Evolutionary conservation across 1,140 invertebrate genomes (phyloP).

Genomic region (Parapsyche elsis): DNA sequence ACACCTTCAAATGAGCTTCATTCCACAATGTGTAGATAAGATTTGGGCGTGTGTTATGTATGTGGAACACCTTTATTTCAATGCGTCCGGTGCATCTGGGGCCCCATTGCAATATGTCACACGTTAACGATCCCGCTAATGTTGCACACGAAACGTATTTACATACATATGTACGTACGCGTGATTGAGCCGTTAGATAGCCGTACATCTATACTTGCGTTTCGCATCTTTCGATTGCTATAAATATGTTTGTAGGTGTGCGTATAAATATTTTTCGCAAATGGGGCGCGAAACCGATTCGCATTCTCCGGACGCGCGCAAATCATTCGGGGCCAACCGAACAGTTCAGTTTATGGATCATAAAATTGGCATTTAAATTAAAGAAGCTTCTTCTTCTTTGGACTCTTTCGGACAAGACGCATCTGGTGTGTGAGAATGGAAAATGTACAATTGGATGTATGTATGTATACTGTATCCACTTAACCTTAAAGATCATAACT

Average conservation of each 20-base stretch:
- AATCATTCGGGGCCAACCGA: conserved; percentile 37
- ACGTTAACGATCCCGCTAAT: not conserved
- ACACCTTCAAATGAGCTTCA: conserved; percentile 49
- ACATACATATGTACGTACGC: not conserved
- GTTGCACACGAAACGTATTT: not conserved
- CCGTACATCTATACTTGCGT: too few relatives aligned
- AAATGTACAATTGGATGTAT: too few relatives aligned
- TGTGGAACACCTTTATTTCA: conserved; percentile 41
- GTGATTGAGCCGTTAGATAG: too few relatives aligned
- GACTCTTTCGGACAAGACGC: too few relatives aligned
- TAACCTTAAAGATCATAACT: too few relatives aligned
- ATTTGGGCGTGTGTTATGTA: conserved; percentile 52
- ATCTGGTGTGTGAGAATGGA: too few relatives aligned
- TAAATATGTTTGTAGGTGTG: not conserved
- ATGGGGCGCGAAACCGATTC: conserved; percentile 21
- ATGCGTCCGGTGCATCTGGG: conserved; percentile 9
- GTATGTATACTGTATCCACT: too few relatives aligned
- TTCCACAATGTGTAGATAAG: conserved; percentile 44
- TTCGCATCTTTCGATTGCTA: not conserved
- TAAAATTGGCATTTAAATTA: conserved; percentile 49
- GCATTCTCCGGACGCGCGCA: conserved; percentile 16
- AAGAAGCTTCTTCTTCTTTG: conserved; percentile 21
- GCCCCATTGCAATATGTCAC: conserved; percentile 33
- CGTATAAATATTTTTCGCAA: not conserved
- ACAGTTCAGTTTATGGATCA: conserved; percentile 39